Conservation (phyloP, 1,140 invertebrate genomes). For the Sarcophaga bullata region DNA sequence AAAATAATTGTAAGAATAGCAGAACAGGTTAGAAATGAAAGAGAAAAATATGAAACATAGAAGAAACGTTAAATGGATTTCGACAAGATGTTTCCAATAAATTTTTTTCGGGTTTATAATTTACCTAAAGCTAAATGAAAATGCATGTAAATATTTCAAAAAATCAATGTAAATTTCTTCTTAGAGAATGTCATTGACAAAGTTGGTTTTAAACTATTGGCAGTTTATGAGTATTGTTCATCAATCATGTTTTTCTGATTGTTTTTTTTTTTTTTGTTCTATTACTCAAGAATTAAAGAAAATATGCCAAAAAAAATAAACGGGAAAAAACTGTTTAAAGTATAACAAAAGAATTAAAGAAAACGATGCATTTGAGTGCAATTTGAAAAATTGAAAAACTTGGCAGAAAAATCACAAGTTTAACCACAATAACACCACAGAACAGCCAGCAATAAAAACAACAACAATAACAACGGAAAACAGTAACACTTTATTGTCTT, state of each 20-base stretch:
- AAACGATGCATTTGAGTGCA: constrained; percentile 36
- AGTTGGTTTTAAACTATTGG: not conserved
- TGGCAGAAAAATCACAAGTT: not conserved
- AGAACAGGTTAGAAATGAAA: not conserved
- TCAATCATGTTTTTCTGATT: not conserved
- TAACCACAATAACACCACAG: not conserved
- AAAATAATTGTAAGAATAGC: not conserved
- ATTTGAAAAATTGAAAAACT: constrained; percentile 7
- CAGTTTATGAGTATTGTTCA: not conserved
- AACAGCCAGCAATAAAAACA: not conserved
- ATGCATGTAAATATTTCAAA: not conserved
- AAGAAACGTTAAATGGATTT: too few relatives aligned
- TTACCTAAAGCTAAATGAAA: not conserved
- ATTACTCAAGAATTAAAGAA: not conserved
- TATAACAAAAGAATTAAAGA: not conserved
- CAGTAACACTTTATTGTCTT: not conserved
- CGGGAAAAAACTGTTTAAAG: not conserved
- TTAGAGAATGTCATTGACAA: not conserved
- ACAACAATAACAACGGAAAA: constrained; percentile 5
- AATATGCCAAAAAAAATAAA: not conserved
- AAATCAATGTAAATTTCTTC: constrained; percentile 9
- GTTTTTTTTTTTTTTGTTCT: not conserved
- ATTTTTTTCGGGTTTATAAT: too few relatives aligned
- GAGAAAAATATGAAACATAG: not conserved
- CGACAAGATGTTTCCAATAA: too few relatives aligned